Percentiles rank a stretch among this genome's conserved stretches.
phyloP scores from a whole-genome alignment of 2,888 invertebrate species.

The Himalopsyche kuldschensis region DNA sequence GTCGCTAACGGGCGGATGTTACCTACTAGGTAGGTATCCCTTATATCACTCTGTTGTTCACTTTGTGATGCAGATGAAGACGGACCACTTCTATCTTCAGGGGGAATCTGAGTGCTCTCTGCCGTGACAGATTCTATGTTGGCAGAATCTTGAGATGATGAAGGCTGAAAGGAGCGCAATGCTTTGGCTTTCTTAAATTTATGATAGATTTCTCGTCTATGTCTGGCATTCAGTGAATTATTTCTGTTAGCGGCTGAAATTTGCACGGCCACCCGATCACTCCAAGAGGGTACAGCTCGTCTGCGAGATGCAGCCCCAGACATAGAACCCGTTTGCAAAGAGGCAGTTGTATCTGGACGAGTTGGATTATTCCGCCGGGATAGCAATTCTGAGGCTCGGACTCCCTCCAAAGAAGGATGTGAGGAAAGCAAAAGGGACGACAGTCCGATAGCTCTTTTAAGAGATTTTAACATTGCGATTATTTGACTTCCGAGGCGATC shows the following conservation, averaged over 20 bases:
- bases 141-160: slow-evolving; percentile 38
- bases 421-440: slow-evolving; percentile 57
- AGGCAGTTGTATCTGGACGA: slow-evolving; percentile 36
- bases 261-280: slow-evolving; percentile 54
- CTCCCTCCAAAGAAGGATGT: slow-evolving; percentile 44
- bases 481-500: slow-evolving; percentile 54
- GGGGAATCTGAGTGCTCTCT: background rate
- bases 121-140: background rate
- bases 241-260: slow-evolving; percentile 56
- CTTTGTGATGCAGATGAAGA: background rate
- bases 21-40: background rate
- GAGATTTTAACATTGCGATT: slow-evolving; percentile 53
- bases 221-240: slow-evolving; percentile 51
- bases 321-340: slow-evolving; percentile 34
- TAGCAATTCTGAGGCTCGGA: slow-evolving; percentile 6
- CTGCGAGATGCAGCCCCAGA: slow-evolving; percentile 13
- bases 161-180: slow-evolving; percentile 53
- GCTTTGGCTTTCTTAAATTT: slow-evolving; percentile 53
- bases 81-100: slow-evolving; percentile 1
- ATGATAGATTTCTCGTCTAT: slow-evolving; percentile 51
- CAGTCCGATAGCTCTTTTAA: slow-evolving; percentile 55
- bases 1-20: background rate
- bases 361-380: slow-evolving; percentile 28
- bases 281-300: slow-evolving; percentile 45
- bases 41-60: background rate